Evolutionary conservation across 1,140 invertebrate species (phyloP).

Genomic region (Bombyx mandarina): DNA sequence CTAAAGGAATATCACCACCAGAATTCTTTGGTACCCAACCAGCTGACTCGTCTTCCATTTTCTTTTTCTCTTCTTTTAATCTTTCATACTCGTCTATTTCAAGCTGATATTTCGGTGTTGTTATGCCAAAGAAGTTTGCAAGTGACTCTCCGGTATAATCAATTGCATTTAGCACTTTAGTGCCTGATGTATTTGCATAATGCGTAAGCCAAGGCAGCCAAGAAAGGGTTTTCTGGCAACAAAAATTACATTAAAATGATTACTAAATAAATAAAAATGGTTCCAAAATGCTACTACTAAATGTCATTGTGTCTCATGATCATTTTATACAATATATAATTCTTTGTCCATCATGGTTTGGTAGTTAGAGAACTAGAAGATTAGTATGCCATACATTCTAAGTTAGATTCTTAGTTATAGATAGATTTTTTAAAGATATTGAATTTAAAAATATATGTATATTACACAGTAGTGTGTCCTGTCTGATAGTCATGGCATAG

Average conservation of each 20-base stretch:
- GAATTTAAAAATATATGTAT: too few species aligned
- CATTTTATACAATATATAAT: too few species aligned
- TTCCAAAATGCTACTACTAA: too few species aligned
- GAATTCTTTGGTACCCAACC: conserved; percentile 60
- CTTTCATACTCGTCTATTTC: conserved; percentile 87
- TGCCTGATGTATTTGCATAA: conserved; percentile 76
- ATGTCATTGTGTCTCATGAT: too few species aligned
- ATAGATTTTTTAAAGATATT: too few species aligned
- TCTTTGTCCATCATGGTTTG: too few species aligned
- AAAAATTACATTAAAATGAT: conserved; percentile 1
- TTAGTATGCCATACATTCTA: too few species aligned
- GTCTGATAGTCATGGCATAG: too few species aligned
- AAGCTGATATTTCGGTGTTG: conserved; percentile 91
- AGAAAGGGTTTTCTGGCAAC: conserved; percentile 72
- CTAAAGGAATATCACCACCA: conserved; percentile 54
- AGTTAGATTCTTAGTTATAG: too few species aligned
- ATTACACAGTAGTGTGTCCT: too few species aligned
- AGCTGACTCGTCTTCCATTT: conserved; percentile 67
- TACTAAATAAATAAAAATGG: too few species aligned
- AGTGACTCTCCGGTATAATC: conserved; percentile 89
- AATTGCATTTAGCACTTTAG: conserved; percentile 78
- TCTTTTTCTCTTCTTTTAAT: conserved; percentile 70
- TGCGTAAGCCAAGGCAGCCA: conserved; percentile 84
- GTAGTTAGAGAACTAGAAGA: too few species aligned
- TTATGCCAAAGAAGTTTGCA: conserved; percentile 91